Percentiles rank a stretch among this genome's conserved stretches.
phyloP scores from a whole-genome alignment of 1,140 invertebrate species.

The Delia radicum region DNA sequence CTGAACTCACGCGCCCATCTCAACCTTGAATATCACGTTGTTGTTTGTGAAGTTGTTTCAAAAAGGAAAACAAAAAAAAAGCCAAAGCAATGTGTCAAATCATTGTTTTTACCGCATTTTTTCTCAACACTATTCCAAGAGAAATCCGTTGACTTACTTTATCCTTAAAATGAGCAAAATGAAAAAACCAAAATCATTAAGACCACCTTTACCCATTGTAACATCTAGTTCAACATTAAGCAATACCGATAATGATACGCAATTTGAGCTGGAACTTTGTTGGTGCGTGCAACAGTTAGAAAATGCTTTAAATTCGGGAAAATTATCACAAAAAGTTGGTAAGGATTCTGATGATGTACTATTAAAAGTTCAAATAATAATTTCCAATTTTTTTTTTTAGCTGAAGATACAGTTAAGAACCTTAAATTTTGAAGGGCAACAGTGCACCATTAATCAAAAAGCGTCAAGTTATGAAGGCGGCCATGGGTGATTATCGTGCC shows the following conservation, averaged over 20 bases:
- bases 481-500: constrained; percentile 71
- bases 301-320: constrained; percentile 60
- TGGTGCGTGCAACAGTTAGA: constrained; percentile 77
- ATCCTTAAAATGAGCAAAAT: constrained; percentile 35
- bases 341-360: constrained; percentile 25
- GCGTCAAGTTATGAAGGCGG: constrained; percentile 70
- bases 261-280: constrained; percentile 71
- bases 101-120: neutral
- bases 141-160: neutral
- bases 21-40: neutral
- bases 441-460: constrained; percentile 68
- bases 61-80: neutral
- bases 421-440: constrained; percentile 68
- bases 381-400: constrained; percentile 52
- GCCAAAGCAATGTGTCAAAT: neutral
- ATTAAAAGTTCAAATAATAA: neutral
- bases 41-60: neutral
- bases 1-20: too few species aligned
- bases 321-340: constrained; percentile 64
- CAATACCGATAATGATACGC: constrained; percentile 54
- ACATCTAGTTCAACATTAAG: constrained; percentile 28
- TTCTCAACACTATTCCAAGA: neutral
- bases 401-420: constrained; percentile 63
- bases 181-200: constrained; percentile 36
- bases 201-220: constrained; percentile 40